Conservation (phyloP, 37 sponge, comb jelly and placozoan species). For the Halichondria panicea region DNA sequence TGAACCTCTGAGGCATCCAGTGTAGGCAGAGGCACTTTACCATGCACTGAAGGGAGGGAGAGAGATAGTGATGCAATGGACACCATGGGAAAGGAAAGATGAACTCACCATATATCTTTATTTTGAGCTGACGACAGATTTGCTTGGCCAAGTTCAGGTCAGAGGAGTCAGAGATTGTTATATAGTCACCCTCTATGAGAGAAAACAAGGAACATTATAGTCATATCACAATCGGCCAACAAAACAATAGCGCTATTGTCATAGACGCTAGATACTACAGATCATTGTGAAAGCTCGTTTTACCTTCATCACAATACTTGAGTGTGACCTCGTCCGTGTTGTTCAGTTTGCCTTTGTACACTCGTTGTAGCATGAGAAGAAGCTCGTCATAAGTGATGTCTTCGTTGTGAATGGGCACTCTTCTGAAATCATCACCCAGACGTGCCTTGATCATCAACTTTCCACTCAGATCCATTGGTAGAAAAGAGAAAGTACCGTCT, state of each 20-base stretch:
- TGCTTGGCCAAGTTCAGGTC: constrained; percentile 89
- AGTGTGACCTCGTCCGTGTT: constrained; percentile 84
- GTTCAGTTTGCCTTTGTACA: constrained; percentile 72
- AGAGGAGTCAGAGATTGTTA: constrained; percentile 79
- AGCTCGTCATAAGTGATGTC: constrained; percentile 96
- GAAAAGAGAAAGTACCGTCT: constrained; percentile 46
- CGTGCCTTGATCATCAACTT: constrained; percentile 87
- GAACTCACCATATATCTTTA: constrained; percentile 72
- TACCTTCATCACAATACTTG: constrained; percentile 93
- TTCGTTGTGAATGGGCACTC: constrained; percentile 87
- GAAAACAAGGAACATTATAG: not conserved
- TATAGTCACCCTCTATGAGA: constrained; percentile 81
- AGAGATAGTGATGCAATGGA: not conserved
- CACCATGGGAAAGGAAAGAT: not conserved
- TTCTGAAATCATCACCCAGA: constrained; percentile 81
- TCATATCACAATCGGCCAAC: constrained; percentile 56
- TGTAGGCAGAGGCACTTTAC: constrained; percentile 31
- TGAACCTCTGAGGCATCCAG: constrained; percentile 27
- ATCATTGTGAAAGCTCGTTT: not conserved
- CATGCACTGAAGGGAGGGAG: constrained; percentile 32
- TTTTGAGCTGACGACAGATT: constrained; percentile 51
- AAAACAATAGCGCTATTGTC: constrained; percentile 52
- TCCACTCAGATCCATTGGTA: constrained; percentile 66
- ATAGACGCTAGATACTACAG: not conserved
- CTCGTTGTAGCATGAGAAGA: constrained; percentile 89